These are phyloP conservation scores for Lethenteron reissneri DNA, from an alignment of 2,113 vertebrate species.

Conservation along the genomic window DNA sequence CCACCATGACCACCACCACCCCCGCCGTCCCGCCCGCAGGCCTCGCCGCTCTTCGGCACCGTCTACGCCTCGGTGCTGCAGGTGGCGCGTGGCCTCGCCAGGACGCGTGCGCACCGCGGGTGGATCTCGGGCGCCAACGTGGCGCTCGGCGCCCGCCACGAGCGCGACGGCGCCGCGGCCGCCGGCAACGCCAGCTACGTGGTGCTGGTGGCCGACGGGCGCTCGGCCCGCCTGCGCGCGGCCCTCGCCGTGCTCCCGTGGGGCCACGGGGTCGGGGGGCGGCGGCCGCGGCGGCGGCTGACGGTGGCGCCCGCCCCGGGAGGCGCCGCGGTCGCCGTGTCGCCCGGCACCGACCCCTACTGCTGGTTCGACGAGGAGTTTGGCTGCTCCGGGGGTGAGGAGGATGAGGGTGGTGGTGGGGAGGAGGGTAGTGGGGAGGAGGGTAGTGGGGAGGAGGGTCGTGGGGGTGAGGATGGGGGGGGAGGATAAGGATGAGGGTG, in stretches of 20 bases:
- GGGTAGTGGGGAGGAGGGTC: too few relatives aligned
- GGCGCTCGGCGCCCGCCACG: conserved; percentile 32
- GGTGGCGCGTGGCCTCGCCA: conserved; percentile 39
- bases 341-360: conserved; percentile 33
- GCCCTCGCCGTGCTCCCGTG: conserved; percentile 35
- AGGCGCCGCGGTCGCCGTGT: conserved; percentile 24
- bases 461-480: too few relatives aligned
- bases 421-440: too few relatives aligned
- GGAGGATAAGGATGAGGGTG: too few relatives aligned
- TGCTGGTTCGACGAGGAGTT: conserved; percentile 51
- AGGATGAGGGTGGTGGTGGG: conserved; percentile 18
- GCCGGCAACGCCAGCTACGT: conserved; percentile 32
- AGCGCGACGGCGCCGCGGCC: conserved; percentile 34
- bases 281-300: conserved; percentile 24
- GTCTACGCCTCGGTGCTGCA: conserved; percentile 61
- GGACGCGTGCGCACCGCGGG: conserved; percentile 20
- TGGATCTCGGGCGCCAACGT: conserved; percentile 26
- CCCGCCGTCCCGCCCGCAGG: conserved; percentile 20
- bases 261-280: conserved; percentile 21
- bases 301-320: conserved; percentile 22
- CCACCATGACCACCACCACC: too few relatives aligned
- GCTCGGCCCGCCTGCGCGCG: conserved; percentile 27
- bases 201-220: conserved; percentile 44
- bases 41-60: conserved; percentile 62
- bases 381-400: conserved; percentile 45